Conservation (phyloP, 2,113 vertebrate genomes). For the Triplophysa rosa region DNA sequence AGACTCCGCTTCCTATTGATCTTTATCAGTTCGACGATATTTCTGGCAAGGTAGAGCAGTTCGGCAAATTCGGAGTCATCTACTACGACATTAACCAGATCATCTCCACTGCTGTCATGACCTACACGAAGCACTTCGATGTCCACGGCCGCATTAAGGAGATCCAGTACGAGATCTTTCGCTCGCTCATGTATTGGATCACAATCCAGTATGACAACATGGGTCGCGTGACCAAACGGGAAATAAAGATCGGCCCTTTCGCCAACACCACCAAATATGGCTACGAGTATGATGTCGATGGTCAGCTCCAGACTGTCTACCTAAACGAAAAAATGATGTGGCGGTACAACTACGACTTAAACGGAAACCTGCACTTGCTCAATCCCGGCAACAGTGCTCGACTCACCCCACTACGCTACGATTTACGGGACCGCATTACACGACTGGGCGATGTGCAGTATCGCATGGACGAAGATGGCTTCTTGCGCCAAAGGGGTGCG, state of each 20-base stretch:
- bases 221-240: slow-evolving; percentile 95
- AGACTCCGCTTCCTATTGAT: slow-evolving; percentile 96
- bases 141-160: slow-evolving; percentile 96
- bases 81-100: slow-evolving; percentile 99
- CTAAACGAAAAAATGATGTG: slow-evolving; percentile 98
- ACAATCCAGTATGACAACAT: slow-evolving; percentile 98
- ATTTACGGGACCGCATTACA: slow-evolving; percentile 94
- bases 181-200: slow-evolving; percentile 99
- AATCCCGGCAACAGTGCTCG: slow-evolving; percentile 93
- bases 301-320: slow-evolving; percentile 94
- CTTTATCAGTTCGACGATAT: slow-evolving; percentile 98
- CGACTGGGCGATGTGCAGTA: slow-evolving; percentile 95
- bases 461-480: slow-evolving; percentile 92
- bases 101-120: slow-evolving; percentile 98
- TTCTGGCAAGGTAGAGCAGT: slow-evolving; percentile 97
- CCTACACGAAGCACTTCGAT: slow-evolving; percentile 97
- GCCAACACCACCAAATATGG: slow-evolving; percentile 97
- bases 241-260: slow-evolving; percentile 98
- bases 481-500: slow-evolving; percentile 90
- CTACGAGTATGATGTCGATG: slow-evolving; percentile 96
- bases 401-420: slow-evolving; percentile 89
- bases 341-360: slow-evolving; percentile 97
- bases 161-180: slow-evolving; percentile 97
- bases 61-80: slow-evolving; percentile 98
- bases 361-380: slow-evolving; percentile 93